Base-by-base conservation (phyloP, 1,140 invertebrate genomes). In the Papilio glaucus region DNA sequence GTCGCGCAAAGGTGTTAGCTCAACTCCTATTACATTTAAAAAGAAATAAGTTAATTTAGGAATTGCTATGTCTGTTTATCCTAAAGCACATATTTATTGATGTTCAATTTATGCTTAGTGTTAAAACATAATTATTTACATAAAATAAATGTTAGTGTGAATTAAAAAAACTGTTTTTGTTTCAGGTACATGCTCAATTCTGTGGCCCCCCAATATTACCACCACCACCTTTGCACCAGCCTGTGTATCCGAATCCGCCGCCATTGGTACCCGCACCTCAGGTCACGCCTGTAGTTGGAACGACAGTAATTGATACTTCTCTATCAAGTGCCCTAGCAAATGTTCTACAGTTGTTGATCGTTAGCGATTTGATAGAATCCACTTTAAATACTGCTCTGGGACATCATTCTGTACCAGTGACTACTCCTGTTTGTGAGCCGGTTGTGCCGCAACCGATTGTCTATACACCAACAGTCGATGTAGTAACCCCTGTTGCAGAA, bases 251-350 rank as follows among this genome's bases (percentile, higher is more conserved):
- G 2, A 29, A 26, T 13, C 53, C 71, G 15, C 33, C 65, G 72
- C 49, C 53, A 38, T 33, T 21, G n/a, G n/a, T 10, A 49, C 60
- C 12, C 24, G 73, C n/a, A 24, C 75, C 65, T 24, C 26, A 73
- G 9, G 8, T 70, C 0, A 53, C 72, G 10, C 80, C 78, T 42
- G 49, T 74, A 24, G 39, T 72, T 18, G 39, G 69, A 0, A 86
- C 86, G 0, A 86, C 87, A 0, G 71, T 88, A 3, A 73, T 89
- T 0, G 85, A 89, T 26, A 85, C 83, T 63, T 80, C 81, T 8
- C 67, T 89, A 3, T 80, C 86, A 9, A 88, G 80, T 29, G 74
- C 86, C 3, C 75, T 89, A 65, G 86, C 83, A 1, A 90, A 87
- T 71, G 82, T 83, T 6, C 49, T 90, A 21, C 88, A 90, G 60